Percentiles rank a stretch among this genome's conserved stretches.
Evolutionary conservation across 1,140 invertebrate genomes (phyloP).

Genomic region (Brachionus calyciflorus): DNA sequence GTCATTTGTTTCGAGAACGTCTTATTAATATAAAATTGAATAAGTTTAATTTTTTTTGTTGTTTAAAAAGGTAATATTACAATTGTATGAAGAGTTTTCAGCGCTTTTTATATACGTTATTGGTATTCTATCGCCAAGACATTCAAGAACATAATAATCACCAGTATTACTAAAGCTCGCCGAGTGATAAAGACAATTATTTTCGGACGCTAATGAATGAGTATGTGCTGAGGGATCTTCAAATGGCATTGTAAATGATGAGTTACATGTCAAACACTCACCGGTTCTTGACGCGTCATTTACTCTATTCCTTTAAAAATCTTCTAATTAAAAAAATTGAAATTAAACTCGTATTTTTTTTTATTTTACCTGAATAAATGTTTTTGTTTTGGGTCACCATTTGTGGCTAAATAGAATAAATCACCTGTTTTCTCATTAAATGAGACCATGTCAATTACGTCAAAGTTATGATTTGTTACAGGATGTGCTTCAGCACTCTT

Average conservation of each 20-base stretch:
- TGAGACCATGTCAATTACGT: slow-evolving; percentile 15
- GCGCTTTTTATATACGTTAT: slow-evolving; percentile 30
- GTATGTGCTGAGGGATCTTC: slow-evolving; percentile 10
- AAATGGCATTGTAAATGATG: not conserved
- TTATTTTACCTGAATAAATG: slow-evolving; percentile 17
- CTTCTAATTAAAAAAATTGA: not conserved
- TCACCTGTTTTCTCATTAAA: slow-evolving; percentile 36
- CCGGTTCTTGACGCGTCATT: slow-evolving; percentile 10
- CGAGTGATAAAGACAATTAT: slow-evolving; percentile 21
- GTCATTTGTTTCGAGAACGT: slow-evolving; percentile 8
- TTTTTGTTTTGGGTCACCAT: slow-evolving; percentile 45
- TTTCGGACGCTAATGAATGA: not conserved
- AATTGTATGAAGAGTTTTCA: not conserved
- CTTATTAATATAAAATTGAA: slow-evolving; percentile 11
- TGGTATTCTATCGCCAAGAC: slow-evolving; percentile 41
- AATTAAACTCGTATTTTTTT: too few species aligned
- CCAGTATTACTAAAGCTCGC: not conserved
- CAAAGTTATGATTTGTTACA: slow-evolving; percentile 37
- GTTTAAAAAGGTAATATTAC: not conserved
- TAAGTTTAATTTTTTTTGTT: not conserved
- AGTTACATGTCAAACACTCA: slow-evolving; percentile 30
- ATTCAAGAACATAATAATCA: slow-evolving; percentile 25
- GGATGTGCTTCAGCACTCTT: slow-evolving; percentile 25
- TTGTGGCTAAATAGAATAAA: slow-evolving; percentile 40
- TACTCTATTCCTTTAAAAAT: slow-evolving; percentile 34